Evolutionary conservation across 2,888 invertebrate genomes (phyloP).

Genomic region (Apodemia hepburni): DNA sequence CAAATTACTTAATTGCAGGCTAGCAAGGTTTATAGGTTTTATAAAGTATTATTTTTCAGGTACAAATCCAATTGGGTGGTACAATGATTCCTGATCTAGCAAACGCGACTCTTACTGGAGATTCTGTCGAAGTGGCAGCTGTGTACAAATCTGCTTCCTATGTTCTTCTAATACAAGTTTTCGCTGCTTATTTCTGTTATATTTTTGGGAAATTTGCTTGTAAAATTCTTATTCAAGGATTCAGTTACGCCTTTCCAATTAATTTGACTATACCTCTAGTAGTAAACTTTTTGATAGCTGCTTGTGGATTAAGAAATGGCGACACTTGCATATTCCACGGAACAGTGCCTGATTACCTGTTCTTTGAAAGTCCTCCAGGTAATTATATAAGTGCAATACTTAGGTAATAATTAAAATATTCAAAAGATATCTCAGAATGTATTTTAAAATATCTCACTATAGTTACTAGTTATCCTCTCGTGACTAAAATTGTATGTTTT

Average conservation of each 20-base stretch:
- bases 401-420: too few species aligned
- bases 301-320: conserved; percentile 91
- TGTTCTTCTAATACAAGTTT: conserved; percentile 89
- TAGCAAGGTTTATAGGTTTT: not conserved
- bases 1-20: too few species aligned
- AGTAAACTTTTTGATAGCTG: conserved; percentile 92
- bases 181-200: conserved; percentile 93
- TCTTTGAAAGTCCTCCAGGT: conserved; percentile 93
- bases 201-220: conserved; percentile 97
- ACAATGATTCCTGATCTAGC: conserved; percentile 86
- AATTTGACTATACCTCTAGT: conserved; percentile 95
- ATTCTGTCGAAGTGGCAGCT: conserved; percentile 86
- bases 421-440: too few species aligned
- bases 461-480: not conserved
- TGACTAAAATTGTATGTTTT: conserved; percentile 33
- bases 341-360: conserved; percentile 92
- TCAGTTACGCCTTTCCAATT: conserved; percentile 98
- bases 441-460: not conserved
- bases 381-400: not conserved
- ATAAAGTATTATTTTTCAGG: conserved; percentile 46
- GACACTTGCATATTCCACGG: conserved; percentile 95
- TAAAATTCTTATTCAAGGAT: conserved; percentile 97
- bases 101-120: conserved; percentile 87
- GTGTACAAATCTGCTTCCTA: conserved; percentile 86
- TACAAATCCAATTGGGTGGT: conserved; percentile 81